Conservation (phyloP, 92 coral and sea anemone genomes). For the Parazoanthus atlanticus region DNA sequence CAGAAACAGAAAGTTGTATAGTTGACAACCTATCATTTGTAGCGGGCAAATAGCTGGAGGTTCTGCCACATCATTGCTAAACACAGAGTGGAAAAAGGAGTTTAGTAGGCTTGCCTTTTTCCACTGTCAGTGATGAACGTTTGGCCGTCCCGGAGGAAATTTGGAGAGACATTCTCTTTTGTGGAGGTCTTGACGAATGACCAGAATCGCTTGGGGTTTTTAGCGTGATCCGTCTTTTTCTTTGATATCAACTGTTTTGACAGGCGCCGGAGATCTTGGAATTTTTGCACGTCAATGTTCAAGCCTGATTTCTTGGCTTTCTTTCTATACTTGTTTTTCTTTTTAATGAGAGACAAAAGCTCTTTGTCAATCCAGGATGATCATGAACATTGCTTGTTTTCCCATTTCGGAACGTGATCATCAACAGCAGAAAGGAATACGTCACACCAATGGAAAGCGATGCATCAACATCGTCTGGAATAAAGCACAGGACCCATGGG, state of each 20-base stretch:
- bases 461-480: conserved; percentile 54
- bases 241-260: not conserved
- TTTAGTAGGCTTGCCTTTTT: conserved; percentile 44
- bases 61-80: conserved; percentile 7
- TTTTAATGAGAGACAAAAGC: conserved; percentile 44
- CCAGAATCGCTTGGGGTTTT: conserved; percentile 65
- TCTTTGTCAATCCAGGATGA: conserved; percentile 76
- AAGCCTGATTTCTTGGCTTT: conserved; percentile 30
- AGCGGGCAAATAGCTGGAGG: conserved; percentile 8
- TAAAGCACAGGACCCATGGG: conserved; percentile 75
- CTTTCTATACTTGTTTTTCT: conserved; percentile 10
- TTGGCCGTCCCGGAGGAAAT: conserved; percentile 51
- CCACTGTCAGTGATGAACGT: conserved; percentile 13
- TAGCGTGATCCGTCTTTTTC: conserved; percentile 49
- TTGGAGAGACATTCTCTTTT: conserved; percentile 19
- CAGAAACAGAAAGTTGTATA: conserved; percentile 42
- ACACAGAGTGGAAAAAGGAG: conserved; percentile 59
- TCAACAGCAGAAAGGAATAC: conserved; percentile 65
- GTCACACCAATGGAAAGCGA: conserved; percentile 69
- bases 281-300: not conserved
- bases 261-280: no score
- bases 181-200: conserved; percentile 51
- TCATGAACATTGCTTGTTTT: conserved; percentile 37
- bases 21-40: conserved; percentile 1
- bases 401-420: conserved; percentile 64